These are phyloP conservation scores for Bufo bufo DNA, from an alignment of 2,113 vertebrate species.

Conservation along the genomic window DNA sequence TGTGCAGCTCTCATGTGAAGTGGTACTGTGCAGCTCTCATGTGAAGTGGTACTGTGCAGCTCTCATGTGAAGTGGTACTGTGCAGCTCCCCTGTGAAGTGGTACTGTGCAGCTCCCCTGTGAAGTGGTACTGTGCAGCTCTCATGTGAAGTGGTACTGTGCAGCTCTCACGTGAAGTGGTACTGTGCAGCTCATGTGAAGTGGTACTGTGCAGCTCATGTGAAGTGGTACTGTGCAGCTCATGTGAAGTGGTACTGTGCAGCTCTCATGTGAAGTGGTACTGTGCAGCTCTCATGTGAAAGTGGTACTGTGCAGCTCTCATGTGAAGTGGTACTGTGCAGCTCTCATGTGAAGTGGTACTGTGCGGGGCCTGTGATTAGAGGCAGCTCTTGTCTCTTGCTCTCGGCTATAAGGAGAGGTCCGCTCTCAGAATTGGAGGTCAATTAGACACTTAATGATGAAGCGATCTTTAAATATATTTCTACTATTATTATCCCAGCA, in stretches of 20 bases:
- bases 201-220: not conserved
- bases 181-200: no score
- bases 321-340: not conserved
- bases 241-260: not conserved
- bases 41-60: no score
- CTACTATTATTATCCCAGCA: slow-evolving; percentile 80
- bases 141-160: no score
- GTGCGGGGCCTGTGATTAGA: not conserved
- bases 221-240: not conserved
- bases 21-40: no score
- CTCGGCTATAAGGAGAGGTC: slow-evolving; percentile 73
- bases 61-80: no score
- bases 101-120: no score
- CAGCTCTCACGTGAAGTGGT: no score
- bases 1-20: no score
- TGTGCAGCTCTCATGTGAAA: not conserved
- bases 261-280: not conserved
- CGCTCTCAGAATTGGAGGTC: slow-evolving; percentile 78
- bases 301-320: not conserved
- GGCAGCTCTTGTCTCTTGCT: slow-evolving; percentile 56
- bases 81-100: no score
- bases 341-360: not conserved
- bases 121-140: no score
- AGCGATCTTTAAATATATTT: slow-evolving; percentile 79
- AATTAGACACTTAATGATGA: slow-evolving; percentile 78